phyloP scores from a whole-genome alignment of 1,140 invertebrate genomes.

The Atta colombica region DNA sequence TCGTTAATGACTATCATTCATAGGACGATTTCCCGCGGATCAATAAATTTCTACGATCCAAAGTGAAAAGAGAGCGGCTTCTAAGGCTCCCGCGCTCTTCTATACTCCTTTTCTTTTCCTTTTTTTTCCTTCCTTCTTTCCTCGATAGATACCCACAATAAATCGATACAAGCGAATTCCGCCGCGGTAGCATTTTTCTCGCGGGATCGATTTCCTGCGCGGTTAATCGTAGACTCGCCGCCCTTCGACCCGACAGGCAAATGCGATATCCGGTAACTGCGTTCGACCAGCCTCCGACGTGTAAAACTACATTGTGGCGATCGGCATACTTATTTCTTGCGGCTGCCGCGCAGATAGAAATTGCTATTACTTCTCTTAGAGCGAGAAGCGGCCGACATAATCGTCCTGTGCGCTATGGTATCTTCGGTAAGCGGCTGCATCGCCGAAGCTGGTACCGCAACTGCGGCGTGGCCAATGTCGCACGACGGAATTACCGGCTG shows the following conservation, averaged over 20 bases:
- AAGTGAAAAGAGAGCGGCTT: background rate
- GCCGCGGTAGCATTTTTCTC: slow-evolving; percentile 20
- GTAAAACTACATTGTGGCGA: slow-evolving; percentile 53
- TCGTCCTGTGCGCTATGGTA: slow-evolving; percentile 44
- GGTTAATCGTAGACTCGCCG: slow-evolving; percentile 35
- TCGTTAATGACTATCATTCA: slow-evolving; percentile 24
- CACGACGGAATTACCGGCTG: slow-evolving; percentile 46
- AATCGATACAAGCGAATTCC: slow-evolving; percentile 34
- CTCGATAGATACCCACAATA: background rate
- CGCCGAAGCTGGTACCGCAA: slow-evolving; percentile 27
- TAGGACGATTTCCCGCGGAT: slow-evolving; percentile 28
- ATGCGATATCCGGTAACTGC: slow-evolving; percentile 53
- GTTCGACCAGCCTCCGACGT: slow-evolving; percentile 18
- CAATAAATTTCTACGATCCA: slow-evolving; percentile 42
- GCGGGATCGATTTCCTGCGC: slow-evolving; percentile 46
- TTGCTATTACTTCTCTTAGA: slow-evolving; percentile 39
- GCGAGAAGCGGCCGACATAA: slow-evolving; percentile 9
- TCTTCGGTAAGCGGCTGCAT: background rate
- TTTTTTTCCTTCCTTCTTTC: too few relatives aligned
- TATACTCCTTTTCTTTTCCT: background rate
- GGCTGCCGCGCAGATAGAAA: slow-evolving; percentile 36
- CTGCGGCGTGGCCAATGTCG: slow-evolving; percentile 50
- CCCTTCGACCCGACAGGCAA: slow-evolving; percentile 58
- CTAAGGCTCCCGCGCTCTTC: too few relatives aligned
- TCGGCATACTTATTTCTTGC: slow-evolving; percentile 41